Evolutionary conservation across 2,113 vertebrate genomes (phyloP).

Genomic region (Lates calcarifer): DNA sequence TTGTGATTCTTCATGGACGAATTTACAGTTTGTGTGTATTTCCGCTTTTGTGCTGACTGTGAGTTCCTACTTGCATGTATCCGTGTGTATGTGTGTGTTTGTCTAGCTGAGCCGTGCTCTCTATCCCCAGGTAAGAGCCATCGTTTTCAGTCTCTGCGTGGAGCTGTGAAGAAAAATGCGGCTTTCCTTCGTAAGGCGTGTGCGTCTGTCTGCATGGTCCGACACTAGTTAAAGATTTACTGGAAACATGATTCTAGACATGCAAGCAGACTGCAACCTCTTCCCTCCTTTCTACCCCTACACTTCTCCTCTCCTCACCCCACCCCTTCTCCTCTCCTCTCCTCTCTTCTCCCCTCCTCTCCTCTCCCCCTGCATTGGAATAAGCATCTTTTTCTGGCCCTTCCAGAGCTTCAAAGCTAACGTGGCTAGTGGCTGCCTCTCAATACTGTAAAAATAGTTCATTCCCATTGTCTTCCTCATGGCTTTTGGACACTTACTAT

Average conservation of each 20-base stretch:
- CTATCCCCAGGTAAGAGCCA: conserved; percentile 83
- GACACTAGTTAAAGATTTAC: conserved; percentile 58
- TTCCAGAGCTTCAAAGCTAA: conserved; percentile 47
- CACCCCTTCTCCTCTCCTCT: conserved; percentile 9
- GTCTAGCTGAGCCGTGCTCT: conserved; percentile 79
- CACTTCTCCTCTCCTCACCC: conserved; percentile 12
- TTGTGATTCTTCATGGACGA: conserved; percentile 20
- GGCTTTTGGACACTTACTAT: background rate
- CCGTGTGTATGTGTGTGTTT: conserved; percentile 37
- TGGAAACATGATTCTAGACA: conserved; percentile 51
- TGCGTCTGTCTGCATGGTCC: conserved; percentile 83
- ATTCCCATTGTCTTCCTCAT: conserved; percentile 45
- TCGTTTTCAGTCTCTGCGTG: conserved; percentile 83
- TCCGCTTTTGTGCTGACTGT: conserved; percentile 34
- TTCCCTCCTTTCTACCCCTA: conserved; percentile 35
- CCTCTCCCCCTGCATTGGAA: conserved; percentile 48
- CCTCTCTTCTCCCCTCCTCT: conserved; percentile 15
- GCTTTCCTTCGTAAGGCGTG: conserved; percentile 87
- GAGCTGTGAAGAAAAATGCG: conserved; percentile 86
- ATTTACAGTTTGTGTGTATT: conserved; percentile 28
- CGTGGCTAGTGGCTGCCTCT: conserved; percentile 47
- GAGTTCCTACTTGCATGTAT: conserved; percentile 29
- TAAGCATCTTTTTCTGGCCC: conserved; percentile 42
- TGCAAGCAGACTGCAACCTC: conserved; percentile 70
- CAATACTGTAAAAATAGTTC: conserved; percentile 56